Percentiles rank a stretch among this genome's conserved stretches.
These are phyloP conservation scores for Lutjanus argentimaculatus DNA, from an alignment of 2,797 vertebrate genomes.

Conservation along the genomic window DNA sequence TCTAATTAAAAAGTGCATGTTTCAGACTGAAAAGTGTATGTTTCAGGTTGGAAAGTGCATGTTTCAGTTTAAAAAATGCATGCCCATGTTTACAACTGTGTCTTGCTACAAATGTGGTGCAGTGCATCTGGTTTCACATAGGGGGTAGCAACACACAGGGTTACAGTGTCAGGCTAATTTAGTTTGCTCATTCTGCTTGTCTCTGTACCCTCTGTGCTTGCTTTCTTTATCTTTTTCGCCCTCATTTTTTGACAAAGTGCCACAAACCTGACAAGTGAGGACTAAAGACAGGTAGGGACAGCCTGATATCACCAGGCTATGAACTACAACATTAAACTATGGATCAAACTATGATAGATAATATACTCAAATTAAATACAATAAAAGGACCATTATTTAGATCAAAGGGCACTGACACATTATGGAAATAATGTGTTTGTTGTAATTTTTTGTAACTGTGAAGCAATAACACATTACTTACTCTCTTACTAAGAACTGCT, in stretches of 20 bases:
- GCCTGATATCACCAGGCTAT: neutral
- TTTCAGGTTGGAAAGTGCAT: no score
- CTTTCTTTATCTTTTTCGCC: neutral
- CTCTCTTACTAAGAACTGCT: neutral
- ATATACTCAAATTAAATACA: neutral
- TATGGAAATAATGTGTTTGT: neutral
- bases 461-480: neutral
- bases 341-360: neutral
- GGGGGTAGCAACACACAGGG: neutral
- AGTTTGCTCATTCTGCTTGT: neutral
- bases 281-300: neutral
- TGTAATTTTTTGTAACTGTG: neutral
- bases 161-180: neutral
- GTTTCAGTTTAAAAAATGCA: no score
- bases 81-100: no score
- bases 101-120: neutral
- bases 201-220: neutral
- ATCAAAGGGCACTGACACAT: neutral
- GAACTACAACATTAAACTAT: neutral
- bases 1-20: no score
- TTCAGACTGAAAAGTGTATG: no score
- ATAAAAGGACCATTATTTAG: neutral
- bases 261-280: neutral
- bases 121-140: neutral
- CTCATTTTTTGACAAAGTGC: neutral